A percentile compares a stretch with the other conserved stretches of the same genome.
phyloP scores from a whole-genome alignment of 2,888 invertebrate species.

The Aphodius granarius region DNA sequence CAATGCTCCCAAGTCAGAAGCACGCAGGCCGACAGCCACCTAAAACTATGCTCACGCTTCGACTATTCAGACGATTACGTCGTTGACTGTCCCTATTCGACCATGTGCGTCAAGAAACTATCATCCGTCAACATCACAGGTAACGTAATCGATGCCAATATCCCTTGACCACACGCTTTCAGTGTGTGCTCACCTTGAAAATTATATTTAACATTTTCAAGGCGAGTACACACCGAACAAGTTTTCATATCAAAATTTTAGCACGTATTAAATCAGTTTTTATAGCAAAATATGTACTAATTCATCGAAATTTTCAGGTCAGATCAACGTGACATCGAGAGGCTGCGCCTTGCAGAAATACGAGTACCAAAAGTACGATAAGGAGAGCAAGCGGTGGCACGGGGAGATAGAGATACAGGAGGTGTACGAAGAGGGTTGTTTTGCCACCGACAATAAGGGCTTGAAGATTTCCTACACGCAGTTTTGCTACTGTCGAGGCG shows the following conservation, averaged over 20 bases:
- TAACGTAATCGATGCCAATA: no score
- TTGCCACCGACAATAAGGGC: constrained; percentile 64
- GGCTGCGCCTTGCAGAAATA: constrained; percentile 78
- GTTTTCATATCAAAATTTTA: no score
- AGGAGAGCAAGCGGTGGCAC: constrained; percentile 66
- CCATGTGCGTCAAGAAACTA: constrained; percentile 80
- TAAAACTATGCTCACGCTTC: constrained; percentile 74
- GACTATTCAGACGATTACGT: constrained; percentile 71
- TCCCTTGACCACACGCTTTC: no score
- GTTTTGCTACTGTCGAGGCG: constrained; percentile 76
- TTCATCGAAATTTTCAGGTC: constrained; percentile 56
- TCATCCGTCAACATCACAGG: constrained; percentile 69
- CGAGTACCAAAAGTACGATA: constrained; percentile 62
- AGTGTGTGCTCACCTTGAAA: not conserved
- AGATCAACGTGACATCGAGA: constrained; percentile 63
- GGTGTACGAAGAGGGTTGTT: constrained; percentile 74
- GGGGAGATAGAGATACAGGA: constrained; percentile 69
- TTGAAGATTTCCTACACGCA: constrained; percentile 62
- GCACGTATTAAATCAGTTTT: no score
- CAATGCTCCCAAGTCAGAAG: constrained; percentile 70
- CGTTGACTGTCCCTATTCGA: constrained; percentile 78
- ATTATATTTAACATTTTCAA: not conserved
- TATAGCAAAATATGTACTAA: no score
- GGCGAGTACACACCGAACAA: no score
- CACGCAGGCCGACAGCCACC: constrained; percentile 59